Evolutionary conservation across 1,140 invertebrate species (phyloP), one percentile per base, ranked within the genome.

Genomic region (Dendroctonus ponderosae): DNA sequence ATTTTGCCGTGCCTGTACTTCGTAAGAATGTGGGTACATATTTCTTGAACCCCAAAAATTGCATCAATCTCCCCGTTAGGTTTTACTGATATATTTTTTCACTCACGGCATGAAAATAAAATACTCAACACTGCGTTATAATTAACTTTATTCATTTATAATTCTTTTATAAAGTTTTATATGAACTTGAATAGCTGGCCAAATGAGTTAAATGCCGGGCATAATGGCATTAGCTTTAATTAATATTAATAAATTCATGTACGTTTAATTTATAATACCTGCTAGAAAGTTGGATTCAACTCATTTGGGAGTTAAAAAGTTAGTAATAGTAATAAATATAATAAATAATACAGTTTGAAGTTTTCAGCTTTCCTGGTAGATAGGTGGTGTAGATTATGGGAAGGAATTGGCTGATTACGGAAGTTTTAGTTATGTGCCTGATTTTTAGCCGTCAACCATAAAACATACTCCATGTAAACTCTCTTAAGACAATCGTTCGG

Each of bases 101-200:
- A 26, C 26, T 26, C 3, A 26, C 1, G 26, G 15, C 11, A 51
- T 46, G 52, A 37, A 67, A 53, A 63, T 57, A 68, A 66, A 69
- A 56, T 59, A 70, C 58, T 71, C 69, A 26, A 26, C 26, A 26
- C 70, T 78, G 74, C 74, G 76, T 78, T 78, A 77, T 77, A 77
- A 76, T 78, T 75, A 78, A 78, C 77, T 78, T 78, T 78, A 78
- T 78, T 78, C 74, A 76, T 78, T 77, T 77, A 76, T 77, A 77
- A 77, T 78, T 76, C 75, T 78, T 77, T 78, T 77, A 78, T 77
- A 78, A 78, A 78, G 75, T 77, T 78, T 77, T 72, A 78, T 78
- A 78, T 78, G 76, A 78, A 78, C 72, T 77, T 72, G 72, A 68
- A 74, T 77, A 78, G 73, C 72, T 72, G 67, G 69, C 73, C 70